phyloP scores from a whole-genome alignment of 1,140 invertebrate species.

The Cephus cinctus region DNA sequence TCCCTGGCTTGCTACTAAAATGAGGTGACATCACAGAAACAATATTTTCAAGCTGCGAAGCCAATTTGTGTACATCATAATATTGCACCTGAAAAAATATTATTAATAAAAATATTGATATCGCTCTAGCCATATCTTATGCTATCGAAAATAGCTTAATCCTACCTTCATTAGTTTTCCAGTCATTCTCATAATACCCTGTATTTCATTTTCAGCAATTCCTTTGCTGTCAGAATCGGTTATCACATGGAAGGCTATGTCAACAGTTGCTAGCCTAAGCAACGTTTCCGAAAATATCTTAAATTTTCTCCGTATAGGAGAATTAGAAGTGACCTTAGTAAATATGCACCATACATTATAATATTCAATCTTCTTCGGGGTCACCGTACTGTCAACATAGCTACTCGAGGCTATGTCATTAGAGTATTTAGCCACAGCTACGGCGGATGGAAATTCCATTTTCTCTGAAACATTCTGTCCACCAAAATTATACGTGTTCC shows the following conservation, averaged over 20 bases:
- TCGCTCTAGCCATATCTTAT: not conserved
- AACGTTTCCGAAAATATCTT: slow-evolving; percentile 61
- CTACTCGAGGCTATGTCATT: not conserved
- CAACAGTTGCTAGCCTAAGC: slow-evolving; percentile 53
- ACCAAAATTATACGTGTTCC: slow-evolving; percentile 18
- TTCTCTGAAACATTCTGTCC: slow-evolving; percentile 13
- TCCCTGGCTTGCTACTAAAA: slow-evolving; percentile 75
- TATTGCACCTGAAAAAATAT: slow-evolving; percentile 55
- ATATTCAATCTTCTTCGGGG: slow-evolving; percentile 16
- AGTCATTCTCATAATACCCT: slow-evolving; percentile 43
- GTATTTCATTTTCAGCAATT: slow-evolving; percentile 62
- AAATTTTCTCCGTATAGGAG: slow-evolving; percentile 63
- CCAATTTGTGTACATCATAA: slow-evolving; percentile 66
- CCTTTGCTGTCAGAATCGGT: slow-evolving; percentile 64
- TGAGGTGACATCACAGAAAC: slow-evolving; percentile 69
- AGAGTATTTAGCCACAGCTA: slow-evolving; percentile 6
- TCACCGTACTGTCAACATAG: not conserved
- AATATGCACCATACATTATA: slow-evolving; percentile 60
- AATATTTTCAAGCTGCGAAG: slow-evolving; percentile 63
- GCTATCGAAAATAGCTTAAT: slow-evolving; percentile 33
- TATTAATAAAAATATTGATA: slow-evolving; percentile 6
- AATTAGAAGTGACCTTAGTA: slow-evolving; percentile 61
- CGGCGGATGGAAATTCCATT: slow-evolving; percentile 25
- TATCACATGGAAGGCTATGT: slow-evolving; percentile 68
- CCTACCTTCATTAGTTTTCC: slow-evolving; percentile 53